Conservation (phyloP, 2,797 vertebrate genomes). For the Morus bassanus region DNA sequence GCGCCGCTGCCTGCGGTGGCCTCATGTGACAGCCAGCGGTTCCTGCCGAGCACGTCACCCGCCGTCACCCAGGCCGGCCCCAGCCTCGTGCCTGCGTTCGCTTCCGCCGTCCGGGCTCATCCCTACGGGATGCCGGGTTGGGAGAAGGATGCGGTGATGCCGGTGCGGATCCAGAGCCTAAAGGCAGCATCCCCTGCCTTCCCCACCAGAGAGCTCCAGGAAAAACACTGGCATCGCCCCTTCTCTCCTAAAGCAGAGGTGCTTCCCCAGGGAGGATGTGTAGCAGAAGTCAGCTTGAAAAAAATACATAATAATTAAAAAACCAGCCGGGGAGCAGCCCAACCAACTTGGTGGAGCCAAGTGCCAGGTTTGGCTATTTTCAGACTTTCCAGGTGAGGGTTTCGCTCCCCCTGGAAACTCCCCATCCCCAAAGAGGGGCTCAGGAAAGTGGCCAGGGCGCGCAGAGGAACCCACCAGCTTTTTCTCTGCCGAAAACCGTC, state of each 20-base stretch:
- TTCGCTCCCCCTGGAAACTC: background rate
- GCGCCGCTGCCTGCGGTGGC: background rate
- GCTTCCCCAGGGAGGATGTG: background rate
- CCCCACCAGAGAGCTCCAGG: rapidly evolving
- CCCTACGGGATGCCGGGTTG: background rate
- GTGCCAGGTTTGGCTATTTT: background rate
- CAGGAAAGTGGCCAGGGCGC: rapidly evolving
- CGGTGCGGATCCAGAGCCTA: rapidly evolving
- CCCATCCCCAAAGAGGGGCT: background rate
- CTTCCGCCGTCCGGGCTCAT: background rate
- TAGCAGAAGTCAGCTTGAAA: background rate
- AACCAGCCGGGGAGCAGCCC: background rate
- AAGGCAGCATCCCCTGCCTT: background rate
- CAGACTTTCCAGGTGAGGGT: background rate
- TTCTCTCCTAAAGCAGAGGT: background rate
- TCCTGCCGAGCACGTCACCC: background rate
- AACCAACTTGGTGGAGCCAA: rapidly evolving
- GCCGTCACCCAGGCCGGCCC: background rate
- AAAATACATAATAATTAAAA: background rate
- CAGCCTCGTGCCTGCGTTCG: background rate
- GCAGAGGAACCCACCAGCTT: background rate
- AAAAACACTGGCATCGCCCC: background rate
- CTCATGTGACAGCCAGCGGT: conserved; percentile 7
- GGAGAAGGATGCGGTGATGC: background rate
- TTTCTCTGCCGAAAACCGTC: rapidly evolving